Base-by-base conservation (phyloP, 1,140 invertebrate genomes). In the Heliconius eleuchia region DNA sequence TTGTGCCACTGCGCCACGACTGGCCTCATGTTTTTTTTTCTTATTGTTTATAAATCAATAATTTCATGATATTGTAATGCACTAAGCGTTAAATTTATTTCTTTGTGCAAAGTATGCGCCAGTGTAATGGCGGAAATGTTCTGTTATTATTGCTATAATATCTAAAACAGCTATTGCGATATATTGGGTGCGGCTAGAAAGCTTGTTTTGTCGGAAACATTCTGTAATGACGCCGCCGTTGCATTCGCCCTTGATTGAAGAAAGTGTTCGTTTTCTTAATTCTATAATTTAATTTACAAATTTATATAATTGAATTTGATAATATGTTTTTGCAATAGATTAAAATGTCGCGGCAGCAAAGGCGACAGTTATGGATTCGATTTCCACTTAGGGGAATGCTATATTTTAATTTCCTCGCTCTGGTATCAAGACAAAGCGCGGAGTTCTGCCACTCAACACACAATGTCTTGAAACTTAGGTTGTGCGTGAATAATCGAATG, bases 91-190 rank as follows among this genome's bases (percentile, higher is more conserved):
- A 66, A 5, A 66, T 30, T 66, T 66, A 66, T 66, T 66, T 55
- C 74, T 37, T 13, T 71, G 71, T 52, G 66, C 23, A 37, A 57
- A 66, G 79, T 73, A 80, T 80, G 71, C 55, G 55, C 34, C 66
- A 55, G 19, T 66, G 79, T 55, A 80, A 80, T 80, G 71, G 70
- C 74, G 79, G 79, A 80, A 76, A 75, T 76, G 71, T 66, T 76
- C 79, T 11, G 18, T 73, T 73, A 57, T 76, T 74, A 80, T 80
- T 80, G 74, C 79, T 80, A 39, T 76, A 23, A 66, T 39, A 57
- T 76, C 73, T 66, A 37, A 55, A 80, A 76, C 52, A 55, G n/a
- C 71, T 76, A 70, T 78, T 74, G 77, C 77, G 73, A 50, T 74
- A 78, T 74, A 55, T 74, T 27, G 57, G 55, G 46, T 77, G 76